Evolutionary conservation across 2,113 vertebrate species (phyloP), one percentile per base, ranked within the genome.

Genomic region (Agapornis roseicollis): DNA sequence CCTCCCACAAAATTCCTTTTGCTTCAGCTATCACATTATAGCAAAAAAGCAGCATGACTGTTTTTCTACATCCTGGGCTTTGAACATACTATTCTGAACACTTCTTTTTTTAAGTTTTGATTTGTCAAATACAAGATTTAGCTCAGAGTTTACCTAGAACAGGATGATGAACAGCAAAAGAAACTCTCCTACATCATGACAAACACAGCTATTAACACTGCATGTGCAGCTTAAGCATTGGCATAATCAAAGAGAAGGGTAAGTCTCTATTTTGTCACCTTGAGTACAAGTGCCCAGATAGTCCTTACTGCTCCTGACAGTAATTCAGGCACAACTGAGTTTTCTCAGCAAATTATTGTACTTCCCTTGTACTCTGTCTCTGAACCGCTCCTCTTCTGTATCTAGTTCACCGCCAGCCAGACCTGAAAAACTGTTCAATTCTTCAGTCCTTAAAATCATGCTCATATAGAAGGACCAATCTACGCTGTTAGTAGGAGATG

Each of bases 211-310:
- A 33, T 47, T 72, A 65, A 63, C 2, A 2, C 11, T 53, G 52
- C 52, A 47, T 0, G 3, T 42, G 28, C 55, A 56, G 11, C 28
- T 73, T 60, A 16, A 58, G 35, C 50, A 49, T 17, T 23, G 35
- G 56, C 0, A 0, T 13, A n/a, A 37, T 22, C 39, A 41, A 31
- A 80, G 42, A 12, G 39, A 31, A 47, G 50, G 29, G n/a, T 2
- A 9, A 50, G 27, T 73, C 42, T 17, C 0, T 31, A 6, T n/a
- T 53, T 65, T 41, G 27, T 86, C 46, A 1, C 14, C n/a, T n/a
- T 42, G 68, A 28, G 12, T 42, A 19, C 23, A 13, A 29, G 47
- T 33, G 25, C 49, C 50, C 39, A 53, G 29, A 22, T 24, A 42
- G 42, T 68, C 61, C 65, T 52, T 49, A 12, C 31, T 76, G 73